Evolutionary conservation across 2,888 invertebrate genomes (phyloP).

Genomic region (Chalcis sispes): DNA sequence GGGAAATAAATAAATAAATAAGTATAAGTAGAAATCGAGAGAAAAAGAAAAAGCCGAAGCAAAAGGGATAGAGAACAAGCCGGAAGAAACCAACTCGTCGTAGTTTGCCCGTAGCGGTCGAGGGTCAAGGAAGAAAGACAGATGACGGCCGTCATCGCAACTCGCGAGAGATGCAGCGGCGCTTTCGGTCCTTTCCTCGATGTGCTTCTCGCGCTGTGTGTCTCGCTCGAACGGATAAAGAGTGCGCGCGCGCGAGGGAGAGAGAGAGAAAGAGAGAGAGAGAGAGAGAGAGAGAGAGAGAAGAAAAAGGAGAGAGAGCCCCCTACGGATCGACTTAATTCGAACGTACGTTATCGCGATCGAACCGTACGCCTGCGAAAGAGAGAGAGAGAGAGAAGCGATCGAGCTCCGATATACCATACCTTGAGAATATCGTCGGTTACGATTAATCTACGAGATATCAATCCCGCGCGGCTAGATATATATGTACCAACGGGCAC

Average conservation of each 20-base stretch:
- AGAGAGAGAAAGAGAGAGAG: too few relatives aligned
- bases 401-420: conserved; percentile 28
- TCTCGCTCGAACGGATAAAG: background rate
- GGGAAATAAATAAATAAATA: too few relatives aligned
- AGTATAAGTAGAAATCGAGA: too few relatives aligned
- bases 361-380: too few relatives aligned
- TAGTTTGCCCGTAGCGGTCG: background rate
- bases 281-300: too few relatives aligned
- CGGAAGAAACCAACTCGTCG: conserved; percentile 21
- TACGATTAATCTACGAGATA: conserved; percentile 55
- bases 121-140: conserved; percentile 39
- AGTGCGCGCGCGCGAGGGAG: background rate
- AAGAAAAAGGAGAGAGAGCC: too few relatives aligned
- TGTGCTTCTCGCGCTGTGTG: background rate
- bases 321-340: conserved; percentile 58
- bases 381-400: conserved; percentile 17
- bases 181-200: too few relatives aligned
- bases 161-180: too few relatives aligned
- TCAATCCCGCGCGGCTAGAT: conserved; percentile 47
- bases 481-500: conserved; percentile 36
- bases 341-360: conserved; percentile 54
- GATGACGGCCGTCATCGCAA: conserved; percentile 53
- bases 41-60: background rate
- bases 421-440: conserved; percentile 41
- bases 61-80: conserved; percentile 7